Percentiles rank a stretch among this genome's conserved stretches.
phyloP scores from a whole-genome alignment of 53 echinoderm and acorn worm genomes.

The Temnopleurus reevesii region DNA sequence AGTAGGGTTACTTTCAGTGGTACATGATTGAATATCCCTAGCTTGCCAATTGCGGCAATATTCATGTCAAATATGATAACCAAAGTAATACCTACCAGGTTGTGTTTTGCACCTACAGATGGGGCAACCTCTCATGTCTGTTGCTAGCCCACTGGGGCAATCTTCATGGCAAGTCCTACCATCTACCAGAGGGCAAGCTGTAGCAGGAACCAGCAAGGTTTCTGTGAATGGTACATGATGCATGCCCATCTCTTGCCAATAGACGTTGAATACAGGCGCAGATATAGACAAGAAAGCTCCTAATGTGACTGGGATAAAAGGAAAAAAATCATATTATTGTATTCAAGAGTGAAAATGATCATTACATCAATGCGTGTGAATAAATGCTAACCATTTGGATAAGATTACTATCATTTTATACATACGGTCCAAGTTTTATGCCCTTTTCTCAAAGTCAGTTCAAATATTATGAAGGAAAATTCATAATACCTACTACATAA shows the following conservation, averaged over 20 bases:
- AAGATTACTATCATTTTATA: too few relatives aligned
- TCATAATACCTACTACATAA: too few relatives aligned
- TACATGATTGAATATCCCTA: too few relatives aligned
- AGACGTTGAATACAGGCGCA: conserved; percentile 8
- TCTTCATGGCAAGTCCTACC: not conserved
- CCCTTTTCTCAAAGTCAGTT: too few relatives aligned
- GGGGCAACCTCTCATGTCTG: conserved; percentile 56
- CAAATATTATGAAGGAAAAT: too few relatives aligned
- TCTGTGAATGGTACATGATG: conserved; percentile 4
- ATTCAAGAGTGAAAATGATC: too few relatives aligned
- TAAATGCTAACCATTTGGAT: too few relatives aligned
- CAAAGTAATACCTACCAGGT: conserved; percentile 33
- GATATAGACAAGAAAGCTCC: conserved; percentile 15
- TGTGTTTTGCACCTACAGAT: conserved; percentile 47
- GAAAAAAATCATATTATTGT: not conserved
- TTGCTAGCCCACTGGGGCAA: conserved; percentile 53
- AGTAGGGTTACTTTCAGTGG: too few relatives aligned
- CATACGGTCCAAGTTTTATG: too few relatives aligned
- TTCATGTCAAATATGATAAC: too few relatives aligned
- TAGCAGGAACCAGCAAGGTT: not conserved
- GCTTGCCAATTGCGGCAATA: too few relatives aligned
- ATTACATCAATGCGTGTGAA: too few relatives aligned
- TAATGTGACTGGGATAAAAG: not conserved
- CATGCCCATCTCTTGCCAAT: conserved; percentile 9
- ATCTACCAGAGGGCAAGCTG: conserved; percentile 16